phyloP scores from a whole-genome alignment of 2,113 vertebrate genomes.

The Odocoileus virginianus region DNA sequence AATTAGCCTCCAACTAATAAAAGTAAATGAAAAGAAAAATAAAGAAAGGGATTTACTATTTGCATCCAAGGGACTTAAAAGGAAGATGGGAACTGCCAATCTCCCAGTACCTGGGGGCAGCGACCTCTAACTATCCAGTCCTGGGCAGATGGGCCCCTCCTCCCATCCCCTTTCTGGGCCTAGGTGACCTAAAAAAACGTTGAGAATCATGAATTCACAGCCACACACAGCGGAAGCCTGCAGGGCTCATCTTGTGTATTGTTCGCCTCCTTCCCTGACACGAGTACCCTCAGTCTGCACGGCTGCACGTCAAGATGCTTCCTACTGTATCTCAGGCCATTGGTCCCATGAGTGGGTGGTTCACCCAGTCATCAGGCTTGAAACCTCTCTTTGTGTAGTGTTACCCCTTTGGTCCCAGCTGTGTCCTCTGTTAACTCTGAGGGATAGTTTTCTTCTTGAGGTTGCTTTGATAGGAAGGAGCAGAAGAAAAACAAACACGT shows the following conservation, averaged over 20 bases:
- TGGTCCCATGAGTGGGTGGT: not conserved
- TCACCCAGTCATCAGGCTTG: not conserved
- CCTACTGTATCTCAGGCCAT: not conserved
- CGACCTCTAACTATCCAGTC: not conserved
- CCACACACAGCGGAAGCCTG: not conserved
- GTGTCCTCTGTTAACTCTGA: not conserved
- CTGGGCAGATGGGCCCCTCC: not conserved
- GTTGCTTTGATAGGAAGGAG: not conserved
- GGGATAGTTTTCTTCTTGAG: not conserved
- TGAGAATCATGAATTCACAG: fast-evolving
- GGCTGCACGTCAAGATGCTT: not conserved
- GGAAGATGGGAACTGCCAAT: not conserved
- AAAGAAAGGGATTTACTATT: not conserved
- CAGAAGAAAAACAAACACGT: not conserved
- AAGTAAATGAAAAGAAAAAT: too few relatives aligned
- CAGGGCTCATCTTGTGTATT: not conserved
- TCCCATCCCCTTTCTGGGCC: not conserved
- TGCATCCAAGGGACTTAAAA: not conserved
- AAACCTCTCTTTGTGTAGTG: not conserved
- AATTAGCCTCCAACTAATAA: too few relatives aligned
- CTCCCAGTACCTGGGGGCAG: not conserved
- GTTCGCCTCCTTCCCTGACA: not conserved
- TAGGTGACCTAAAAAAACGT: not conserved
- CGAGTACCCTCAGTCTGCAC: too few relatives aligned
- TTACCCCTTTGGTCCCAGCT: not conserved